Base-by-base conservation (phyloP, 2,797 vertebrate genomes). In the Phyllotis vaccarum region DNA sequence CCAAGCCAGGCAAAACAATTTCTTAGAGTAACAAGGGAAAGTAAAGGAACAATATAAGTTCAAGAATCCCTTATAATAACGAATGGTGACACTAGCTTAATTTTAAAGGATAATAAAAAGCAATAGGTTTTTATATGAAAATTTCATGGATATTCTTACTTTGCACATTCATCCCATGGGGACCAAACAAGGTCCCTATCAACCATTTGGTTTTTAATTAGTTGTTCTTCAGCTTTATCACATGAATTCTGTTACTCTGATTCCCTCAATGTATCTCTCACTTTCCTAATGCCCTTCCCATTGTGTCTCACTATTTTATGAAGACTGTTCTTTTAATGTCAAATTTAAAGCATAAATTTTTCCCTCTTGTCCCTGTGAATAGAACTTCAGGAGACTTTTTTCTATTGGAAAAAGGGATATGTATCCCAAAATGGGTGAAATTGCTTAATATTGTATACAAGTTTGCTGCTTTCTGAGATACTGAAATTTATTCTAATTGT, bases 11-110 rank as follows among this genome's bases (percentile, higher is more conserved):
- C 66, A n/a, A 70, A 70, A 60, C 8, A 37, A 93, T 95, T 93
- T 96, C 37, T 76, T 19, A n/a, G 80, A 90, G 89, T 21, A 91
- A 37, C 17, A 80, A 56, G 24, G n/a, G 82, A 91, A 82, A 89
- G 90, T n/a, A 87, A 70, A 70, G n/a, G 19, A 22, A 64, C n/a
- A 54, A 54, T 78, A 88, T 5, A 72, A 43, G 4, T 43, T 87
- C 4, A 87, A 27, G 29, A 54, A 34, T 24, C 5, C 3, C 4
- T 6, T 70, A 60, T 82, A 4, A 93, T 64, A 31, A 62, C 4
- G 49, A 31, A 40, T 37, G 27, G 6, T 21, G 87, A 27, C 21
- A 46, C 4, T 13, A 52, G n/a, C 52, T 60, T 40, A 40, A 74
- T 52, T 19, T 78, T 64, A 78, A 78, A 34, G 8, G 3, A n/a